phyloP scores from a whole-genome alignment of 2,113 vertebrate genomes.

The Proteles cristata region DNA sequence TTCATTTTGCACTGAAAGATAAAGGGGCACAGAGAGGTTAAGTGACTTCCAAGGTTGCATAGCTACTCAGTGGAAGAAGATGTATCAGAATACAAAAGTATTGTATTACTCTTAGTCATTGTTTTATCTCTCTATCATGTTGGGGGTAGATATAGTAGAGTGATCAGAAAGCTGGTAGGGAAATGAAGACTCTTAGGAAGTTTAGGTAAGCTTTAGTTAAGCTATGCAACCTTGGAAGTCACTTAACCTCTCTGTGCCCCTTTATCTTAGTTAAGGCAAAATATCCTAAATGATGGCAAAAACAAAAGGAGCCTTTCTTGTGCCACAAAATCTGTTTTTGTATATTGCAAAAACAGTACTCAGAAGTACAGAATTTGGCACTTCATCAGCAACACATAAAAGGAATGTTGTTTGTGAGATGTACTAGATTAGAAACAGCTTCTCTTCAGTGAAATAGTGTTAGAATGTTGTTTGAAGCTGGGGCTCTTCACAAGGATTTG shows the following conservation, averaged over 20 bases:
- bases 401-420: conserved; percentile 77
- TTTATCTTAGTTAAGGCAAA: conserved; percentile 21
- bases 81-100: neutral
- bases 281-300: conserved; percentile 10
- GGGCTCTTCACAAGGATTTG: conserved; percentile 58
- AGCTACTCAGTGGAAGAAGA: neutral
- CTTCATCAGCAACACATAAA: conserved; percentile 59
- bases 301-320: neutral
- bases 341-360: conserved; percentile 72
- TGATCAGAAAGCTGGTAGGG: neutral
- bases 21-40: neutral
- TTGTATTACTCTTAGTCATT: neutral
- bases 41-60: neutral
- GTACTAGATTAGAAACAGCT: conserved; percentile 60
- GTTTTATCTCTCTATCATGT: neutral
- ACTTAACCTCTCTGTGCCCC: neutral
- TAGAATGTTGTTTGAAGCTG: conserved; percentile 50
- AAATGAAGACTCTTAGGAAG: neutral
- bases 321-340: neutral
- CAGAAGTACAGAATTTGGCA: conserved; percentile 74
- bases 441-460: neutral
- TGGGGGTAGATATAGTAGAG: neutral
- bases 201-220: neutral
- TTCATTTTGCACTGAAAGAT: neutral
- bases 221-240: neutral